Base-by-base conservation (phyloP, 2,113 vertebrate species). In the Hyaena hyaena region DNA sequence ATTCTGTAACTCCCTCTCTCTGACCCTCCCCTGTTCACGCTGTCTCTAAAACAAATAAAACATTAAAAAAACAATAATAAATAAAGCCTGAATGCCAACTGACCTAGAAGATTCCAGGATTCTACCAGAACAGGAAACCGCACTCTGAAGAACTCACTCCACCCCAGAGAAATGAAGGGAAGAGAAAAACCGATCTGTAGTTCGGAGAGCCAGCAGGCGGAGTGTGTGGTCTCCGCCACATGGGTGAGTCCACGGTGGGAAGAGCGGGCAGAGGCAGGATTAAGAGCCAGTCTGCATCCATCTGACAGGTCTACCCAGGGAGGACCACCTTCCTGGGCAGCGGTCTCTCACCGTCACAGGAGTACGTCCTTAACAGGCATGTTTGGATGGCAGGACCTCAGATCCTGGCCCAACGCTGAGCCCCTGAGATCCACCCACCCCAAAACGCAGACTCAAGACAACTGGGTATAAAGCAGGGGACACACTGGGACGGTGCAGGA, bases 371-470 rank as follows among this genome's bases (percentile, higher is more conserved):
- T n/a, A 23, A 69, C 1, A 88, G 53, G 69, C 21, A 5, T 31
- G 77, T 58, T 1, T 71, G 61, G 69, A 68, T 4, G 48, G 85
- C 77, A 91, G 12, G 4, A 53, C 33, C 26, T n/a, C 61, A 77
- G 26, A 45, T 50, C 77, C 55, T 81, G 24, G 55, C 21, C n/a
- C 61, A 84, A 50, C 0, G 5, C 28, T 21, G 17, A 48, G 16
- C 43, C 80, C 76, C 24, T 55, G 0, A 84, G 31, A 63, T 11
- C n/a, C 48, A 33, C 23, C 31, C 24, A 55, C 35, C 26, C 23
- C 6, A 0, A 43, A 66, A 31, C 0, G 0, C 1, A 53, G 3
- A 65, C 55, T 71, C 24, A 23, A 5, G 21, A 50, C 17, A 61
- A 69, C 63, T 1, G 23, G 0, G 16, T 6, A 3, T 28, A 6